Conservation (phyloP, 2,888 invertebrate genomes). For the Griposia aprilina region DNA sequence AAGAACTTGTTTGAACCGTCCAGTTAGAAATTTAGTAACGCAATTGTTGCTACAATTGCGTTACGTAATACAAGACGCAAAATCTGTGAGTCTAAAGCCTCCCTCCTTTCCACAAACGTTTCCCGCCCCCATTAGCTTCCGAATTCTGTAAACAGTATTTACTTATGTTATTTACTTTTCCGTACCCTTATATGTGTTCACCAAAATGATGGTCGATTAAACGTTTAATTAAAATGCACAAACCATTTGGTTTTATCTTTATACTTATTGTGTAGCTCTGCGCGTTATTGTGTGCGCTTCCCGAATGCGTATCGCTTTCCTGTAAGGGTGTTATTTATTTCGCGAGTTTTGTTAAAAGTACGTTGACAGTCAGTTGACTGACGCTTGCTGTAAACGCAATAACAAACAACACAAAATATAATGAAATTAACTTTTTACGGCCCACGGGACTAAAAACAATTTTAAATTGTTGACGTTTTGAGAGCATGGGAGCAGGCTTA, state of each 20-base stretch:
- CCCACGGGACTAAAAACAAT: conserved; percentile 38
- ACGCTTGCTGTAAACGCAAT: conserved; percentile 44
- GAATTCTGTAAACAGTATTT: conserved; percentile 64
- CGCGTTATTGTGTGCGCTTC: conserved; percentile 58
- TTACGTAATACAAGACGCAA: conserved; percentile 29
- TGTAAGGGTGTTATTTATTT: conserved; percentile 65
- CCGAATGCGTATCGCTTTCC: conserved; percentile 63
- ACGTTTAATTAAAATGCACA: conserved; percentile 70
- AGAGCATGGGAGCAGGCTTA: conserved; percentile 29
- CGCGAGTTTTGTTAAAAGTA: conserved; percentile 48
- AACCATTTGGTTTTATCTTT: conserved; percentile 68
- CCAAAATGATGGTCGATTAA: conserved; percentile 59
- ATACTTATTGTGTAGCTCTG: conserved; percentile 59
- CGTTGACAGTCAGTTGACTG: conserved; percentile 56
- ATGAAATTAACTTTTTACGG: conserved; percentile 59
- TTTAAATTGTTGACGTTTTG: conserved; percentile 43
- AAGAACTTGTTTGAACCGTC: neutral
- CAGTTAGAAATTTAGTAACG: conserved; percentile 11
- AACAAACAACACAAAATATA: conserved; percentile 60
- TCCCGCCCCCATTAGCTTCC: conserved; percentile 55
- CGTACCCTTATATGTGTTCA: conserved; percentile 64
- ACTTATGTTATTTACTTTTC: conserved; percentile 66
- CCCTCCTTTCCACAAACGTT: conserved; percentile 44
- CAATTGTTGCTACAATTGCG: conserved; percentile 7
- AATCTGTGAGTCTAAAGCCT: conserved; percentile 47